These are phyloP conservation scores for Tauraco hartlaubi DNA, from an alignment of 2,797 vertebrate species.

Conservation along the genomic window DNA sequence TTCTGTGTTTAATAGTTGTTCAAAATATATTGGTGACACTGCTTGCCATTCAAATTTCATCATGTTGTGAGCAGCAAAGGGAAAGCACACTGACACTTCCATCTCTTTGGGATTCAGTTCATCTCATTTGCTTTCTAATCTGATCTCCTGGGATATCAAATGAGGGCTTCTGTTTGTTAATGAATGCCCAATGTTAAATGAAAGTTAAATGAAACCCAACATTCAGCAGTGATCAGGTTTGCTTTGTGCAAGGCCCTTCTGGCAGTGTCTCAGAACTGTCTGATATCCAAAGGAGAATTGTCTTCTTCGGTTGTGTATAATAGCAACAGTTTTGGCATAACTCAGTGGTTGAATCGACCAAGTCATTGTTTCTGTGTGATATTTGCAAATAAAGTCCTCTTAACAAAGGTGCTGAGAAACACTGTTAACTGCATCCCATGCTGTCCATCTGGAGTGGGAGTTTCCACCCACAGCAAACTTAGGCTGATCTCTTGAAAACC, in stretches of 20 bases:
- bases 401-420: neutral
- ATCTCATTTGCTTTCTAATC: neutral
- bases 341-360: neutral
- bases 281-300: neutral
- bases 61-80: neutral
- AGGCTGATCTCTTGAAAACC: slow-evolving; percentile 14
- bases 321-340: neutral
- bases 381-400: neutral
- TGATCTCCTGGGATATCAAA: neutral
- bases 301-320: neutral
- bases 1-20: slow-evolving; percentile 20
- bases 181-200: neutral
- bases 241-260: neutral
- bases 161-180: neutral
- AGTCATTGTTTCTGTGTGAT: neutral
- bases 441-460: slow-evolving; percentile 9
- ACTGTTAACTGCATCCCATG: slow-evolving; percentile 9
- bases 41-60: slow-evolving; percentile 15
- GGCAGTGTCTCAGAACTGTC: neutral
- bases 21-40: neutral
- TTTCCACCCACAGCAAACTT: slow-evolving; percentile 28
- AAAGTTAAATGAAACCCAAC: neutral
- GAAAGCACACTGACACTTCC: neutral
- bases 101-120: neutral
- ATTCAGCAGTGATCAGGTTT: neutral